phyloP scores from a whole-genome alignment of 1,140 invertebrate genomes.

The Hestina assimilis region DNA sequence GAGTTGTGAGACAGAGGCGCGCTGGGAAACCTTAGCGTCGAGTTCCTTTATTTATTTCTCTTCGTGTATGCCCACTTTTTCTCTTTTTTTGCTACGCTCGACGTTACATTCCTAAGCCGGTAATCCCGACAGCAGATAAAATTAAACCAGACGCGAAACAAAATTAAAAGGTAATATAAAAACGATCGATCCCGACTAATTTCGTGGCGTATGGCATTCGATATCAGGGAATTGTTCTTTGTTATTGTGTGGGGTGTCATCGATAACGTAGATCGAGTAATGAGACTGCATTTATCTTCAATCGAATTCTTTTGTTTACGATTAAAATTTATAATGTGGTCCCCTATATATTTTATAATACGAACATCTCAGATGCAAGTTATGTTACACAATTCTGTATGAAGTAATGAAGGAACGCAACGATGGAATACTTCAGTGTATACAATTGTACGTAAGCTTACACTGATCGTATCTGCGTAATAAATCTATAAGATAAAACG shows the following conservation, averaged over 20 bases:
- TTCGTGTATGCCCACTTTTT: conserved; percentile 65
- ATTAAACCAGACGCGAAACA: conserved; percentile 78
- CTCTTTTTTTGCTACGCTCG: conserved; percentile 64
- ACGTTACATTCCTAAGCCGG: conserved; percentile 75
- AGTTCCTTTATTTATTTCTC: conserved; percentile 76
- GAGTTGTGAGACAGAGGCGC: conserved; percentile 42
- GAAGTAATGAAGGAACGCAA: conserved; percentile 32
- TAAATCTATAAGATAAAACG: conserved; percentile 70
- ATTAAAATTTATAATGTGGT: conserved; percentile 3
- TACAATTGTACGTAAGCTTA: conserved; percentile 54
- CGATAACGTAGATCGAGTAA: conserved; percentile 50
- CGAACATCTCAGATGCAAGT: neutral
- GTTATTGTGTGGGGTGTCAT: conserved; percentile 41
- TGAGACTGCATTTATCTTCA: conserved; percentile 36
- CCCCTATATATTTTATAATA: neutral
- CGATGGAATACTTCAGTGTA: conserved; percentile 49
- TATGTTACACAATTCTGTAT: conserved; percentile 28
- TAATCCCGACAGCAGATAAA: conserved; percentile 76
- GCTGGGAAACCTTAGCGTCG: conserved; percentile 66
- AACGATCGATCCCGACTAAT: conserved; percentile 73
- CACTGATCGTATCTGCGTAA: conserved; percentile 63
- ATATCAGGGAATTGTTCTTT: conserved; percentile 50
- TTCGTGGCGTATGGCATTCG: conserved; percentile 73
- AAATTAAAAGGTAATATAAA: conserved; percentile 77
- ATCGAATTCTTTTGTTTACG: conserved; percentile 31